Evolutionary conservation across 2,797 vertebrate genomes (phyloP).

Genomic region (Notolepis coatsorum): DNA sequence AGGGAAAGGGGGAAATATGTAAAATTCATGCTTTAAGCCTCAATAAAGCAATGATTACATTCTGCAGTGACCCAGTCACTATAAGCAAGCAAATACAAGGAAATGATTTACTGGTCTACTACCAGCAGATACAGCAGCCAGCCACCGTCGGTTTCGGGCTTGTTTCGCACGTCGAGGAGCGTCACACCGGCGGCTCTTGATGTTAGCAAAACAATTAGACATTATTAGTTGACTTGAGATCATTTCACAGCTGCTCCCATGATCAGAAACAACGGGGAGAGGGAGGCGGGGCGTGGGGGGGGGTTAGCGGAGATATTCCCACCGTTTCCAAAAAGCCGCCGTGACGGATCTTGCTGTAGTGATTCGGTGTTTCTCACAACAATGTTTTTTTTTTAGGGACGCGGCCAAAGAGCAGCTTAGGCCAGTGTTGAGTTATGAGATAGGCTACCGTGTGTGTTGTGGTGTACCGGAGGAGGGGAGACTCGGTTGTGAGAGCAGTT

Average conservation of each 20-base stretch:
- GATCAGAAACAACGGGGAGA: conserved; percentile 33
- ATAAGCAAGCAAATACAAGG: conserved; percentile 73
- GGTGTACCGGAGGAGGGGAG: too few relatives aligned
- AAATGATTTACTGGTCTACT: conserved; percentile 64
- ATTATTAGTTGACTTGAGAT: conserved; percentile 57
- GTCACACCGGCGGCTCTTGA: conserved; percentile 9
- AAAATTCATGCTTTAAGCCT: conserved; percentile 56
- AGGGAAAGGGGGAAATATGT: conserved; percentile 13
- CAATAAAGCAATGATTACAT: conserved; percentile 66
- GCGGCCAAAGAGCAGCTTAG: too few relatives aligned
- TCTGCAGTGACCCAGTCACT: conserved; percentile 60
- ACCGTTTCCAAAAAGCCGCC: too few relatives aligned
- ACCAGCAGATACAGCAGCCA: conserved; percentile 53
- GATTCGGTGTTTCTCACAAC: too few relatives aligned
- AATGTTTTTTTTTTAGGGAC: too few relatives aligned
- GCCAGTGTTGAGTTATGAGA: too few relatives aligned
- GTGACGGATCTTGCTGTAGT: too few relatives aligned
- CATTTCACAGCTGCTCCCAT: conserved; percentile 60
- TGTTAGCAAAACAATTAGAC: conserved; percentile 64
- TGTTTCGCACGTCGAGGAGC: conserved; percentile 17
- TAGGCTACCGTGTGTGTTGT: too few relatives aligned
- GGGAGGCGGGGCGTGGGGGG: too few relatives aligned
- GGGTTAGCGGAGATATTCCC: too few relatives aligned
- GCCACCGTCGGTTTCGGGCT: too few relatives aligned
- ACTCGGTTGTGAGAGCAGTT: too few relatives aligned